Conservation (phyloP, 2,113 vertebrate genomes). For the Balaeniceps rex region DNA sequence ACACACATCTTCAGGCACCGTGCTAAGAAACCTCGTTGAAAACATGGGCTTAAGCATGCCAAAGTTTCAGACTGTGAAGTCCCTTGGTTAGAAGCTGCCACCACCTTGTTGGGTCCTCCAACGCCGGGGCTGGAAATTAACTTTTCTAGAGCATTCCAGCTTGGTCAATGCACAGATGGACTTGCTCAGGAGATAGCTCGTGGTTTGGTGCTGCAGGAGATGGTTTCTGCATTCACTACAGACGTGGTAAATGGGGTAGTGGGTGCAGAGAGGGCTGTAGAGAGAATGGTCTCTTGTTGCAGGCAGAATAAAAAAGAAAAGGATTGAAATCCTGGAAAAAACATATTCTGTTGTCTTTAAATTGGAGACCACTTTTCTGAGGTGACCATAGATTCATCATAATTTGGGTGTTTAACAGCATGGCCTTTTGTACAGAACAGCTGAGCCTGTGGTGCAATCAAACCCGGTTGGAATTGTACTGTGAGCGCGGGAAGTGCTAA, state of each 20-base stretch:
- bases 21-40: background rate
- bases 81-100: background rate
- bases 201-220: background rate
- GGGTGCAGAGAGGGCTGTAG: background rate
- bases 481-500: background rate
- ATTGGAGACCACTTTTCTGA: background rate
- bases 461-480: background rate
- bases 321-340: background rate
- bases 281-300: background rate
- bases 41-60: background rate
- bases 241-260: background rate
- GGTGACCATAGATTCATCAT: background rate
- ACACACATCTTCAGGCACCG: background rate
- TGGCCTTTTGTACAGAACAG: background rate
- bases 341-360: background rate
- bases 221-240: background rate
- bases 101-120: background rate
- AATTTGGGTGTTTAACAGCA: background rate
- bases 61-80: background rate
- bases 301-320: background rate
- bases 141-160: background rate
- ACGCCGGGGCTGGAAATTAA: rapidly evolving
- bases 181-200: background rate
- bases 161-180: background rate
- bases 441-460: background rate